These are phyloP conservation scores for Drosophila kepulauana DNA, from an alignment of 1,140 invertebrate genomes.

Conservation along the genomic window DNA sequence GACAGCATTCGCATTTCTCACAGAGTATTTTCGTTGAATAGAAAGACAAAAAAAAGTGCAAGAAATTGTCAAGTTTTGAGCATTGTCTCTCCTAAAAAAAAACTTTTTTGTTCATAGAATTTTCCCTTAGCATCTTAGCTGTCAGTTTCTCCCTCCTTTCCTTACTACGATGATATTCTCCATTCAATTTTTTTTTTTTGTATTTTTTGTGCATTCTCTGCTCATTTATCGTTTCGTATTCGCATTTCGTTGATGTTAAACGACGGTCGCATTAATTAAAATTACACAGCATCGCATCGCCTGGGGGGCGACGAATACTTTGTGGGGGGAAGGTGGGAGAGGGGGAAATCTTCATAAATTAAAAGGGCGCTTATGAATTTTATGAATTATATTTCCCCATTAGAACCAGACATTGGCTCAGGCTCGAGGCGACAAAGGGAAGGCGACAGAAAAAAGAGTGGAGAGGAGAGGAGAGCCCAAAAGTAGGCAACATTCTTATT, in stretches of 20 bases:
- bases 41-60: slow-evolving; percentile 10
- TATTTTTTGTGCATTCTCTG: slow-evolving; percentile 36
- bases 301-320: slow-evolving; percentile 34
- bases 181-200: neutral
- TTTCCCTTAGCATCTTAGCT: slow-evolving; percentile 18
- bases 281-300: slow-evolving; percentile 66
- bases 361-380: slow-evolving; percentile 80
- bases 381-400: slow-evolving; percentile 72
- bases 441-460: too few species aligned
- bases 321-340: neutral
- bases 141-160: neutral
- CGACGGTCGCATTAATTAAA: slow-evolving; percentile 76
- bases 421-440: neutral
- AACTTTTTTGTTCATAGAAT: slow-evolving; percentile 36
- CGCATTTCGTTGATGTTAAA: slow-evolving; percentile 61
- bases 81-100: slow-evolving; percentile 6
- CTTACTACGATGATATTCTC: neutral
- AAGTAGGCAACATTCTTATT: slow-evolving; percentile 68
- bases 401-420: slow-evolving; percentile 40
- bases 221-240: slow-evolving; percentile 59
- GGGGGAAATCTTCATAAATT: slow-evolving; percentile 66
- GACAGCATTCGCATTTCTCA: neutral
- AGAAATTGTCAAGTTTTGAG: slow-evolving; percentile 39
- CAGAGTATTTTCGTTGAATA: slow-evolving; percentile 9
- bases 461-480: slow-evolving; percentile 8